A percentile compares a stretch with the other conserved stretches of the same genome.
phyloP scores from a whole-genome alignment of 2,888 invertebrate genomes.

The Nezara viridula region DNA sequence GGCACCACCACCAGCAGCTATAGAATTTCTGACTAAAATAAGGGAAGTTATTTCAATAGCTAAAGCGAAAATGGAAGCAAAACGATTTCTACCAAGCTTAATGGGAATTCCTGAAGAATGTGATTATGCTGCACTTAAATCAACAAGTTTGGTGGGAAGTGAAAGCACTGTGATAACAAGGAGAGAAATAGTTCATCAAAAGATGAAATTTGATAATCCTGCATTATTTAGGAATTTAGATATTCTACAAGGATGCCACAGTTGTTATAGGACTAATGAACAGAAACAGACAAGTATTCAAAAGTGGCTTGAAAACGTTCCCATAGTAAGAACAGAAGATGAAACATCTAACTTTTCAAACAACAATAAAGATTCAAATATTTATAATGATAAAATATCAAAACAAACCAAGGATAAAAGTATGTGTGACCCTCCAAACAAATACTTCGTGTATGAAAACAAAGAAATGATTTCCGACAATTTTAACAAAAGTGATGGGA shows the following conservation, averaged over 20 bases:
- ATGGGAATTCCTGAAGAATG: slow-evolving; percentile 88
- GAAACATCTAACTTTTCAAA: slow-evolving; percentile 27
- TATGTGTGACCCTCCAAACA: slow-evolving; percentile 3
- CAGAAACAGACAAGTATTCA: slow-evolving; percentile 82
- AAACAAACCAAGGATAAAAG: background rate
- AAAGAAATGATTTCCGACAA: slow-evolving; percentile 44
- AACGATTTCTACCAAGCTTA: slow-evolving; percentile 84
- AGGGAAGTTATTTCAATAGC: slow-evolving; percentile 92
- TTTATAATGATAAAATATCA: background rate
- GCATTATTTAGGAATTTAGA: slow-evolving; percentile 39
- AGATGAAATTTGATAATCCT: slow-evolving; percentile 4
- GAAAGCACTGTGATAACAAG: slow-evolving; percentile 59
- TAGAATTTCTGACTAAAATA: slow-evolving; percentile 90
- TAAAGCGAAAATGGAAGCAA: slow-evolving; percentile 87
- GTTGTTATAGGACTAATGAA: slow-evolving; percentile 72
- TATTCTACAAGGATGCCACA: slow-evolving; percentile 59
- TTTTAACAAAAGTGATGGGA: background rate
- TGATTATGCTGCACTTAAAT: slow-evolving; percentile 59
- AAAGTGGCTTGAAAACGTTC: slow-evolving; percentile 83
- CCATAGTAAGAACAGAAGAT: slow-evolving; percentile 67
- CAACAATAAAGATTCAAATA: background rate
- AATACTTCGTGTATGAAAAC: slow-evolving; percentile 39
- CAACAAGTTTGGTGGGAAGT: slow-evolving; percentile 57
- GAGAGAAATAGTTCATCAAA: slow-evolving; percentile 3
- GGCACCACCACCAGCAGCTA: slow-evolving; percentile 91